These are phyloP conservation scores for Castor canadensis DNA, from an alignment of 2,113 vertebrate species.

Conservation along the genomic window DNA sequence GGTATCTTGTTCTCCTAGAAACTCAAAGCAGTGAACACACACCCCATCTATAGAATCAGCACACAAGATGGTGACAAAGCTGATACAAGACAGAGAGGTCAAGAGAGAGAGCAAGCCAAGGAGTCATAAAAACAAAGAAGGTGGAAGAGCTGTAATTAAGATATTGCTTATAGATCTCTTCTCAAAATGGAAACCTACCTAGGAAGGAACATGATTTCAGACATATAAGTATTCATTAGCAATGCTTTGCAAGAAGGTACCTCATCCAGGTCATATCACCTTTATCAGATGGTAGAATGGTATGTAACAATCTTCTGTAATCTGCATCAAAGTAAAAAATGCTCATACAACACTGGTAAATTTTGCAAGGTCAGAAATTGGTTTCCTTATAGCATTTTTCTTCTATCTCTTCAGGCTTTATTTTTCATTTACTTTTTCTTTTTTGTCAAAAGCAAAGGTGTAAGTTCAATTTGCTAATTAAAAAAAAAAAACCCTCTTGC, in stretches of 20 bases:
- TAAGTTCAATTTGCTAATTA: constrained; percentile 43
- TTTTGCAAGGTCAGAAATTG: constrained; percentile 44
- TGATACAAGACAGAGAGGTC: background rate
- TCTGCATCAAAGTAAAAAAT: background rate
- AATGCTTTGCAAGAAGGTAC: background rate
- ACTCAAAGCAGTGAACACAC: background rate
- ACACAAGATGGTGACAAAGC: background rate
- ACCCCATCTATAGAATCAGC: background rate
- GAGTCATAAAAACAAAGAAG: background rate
- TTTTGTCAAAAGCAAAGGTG: background rate
- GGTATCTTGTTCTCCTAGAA: background rate
- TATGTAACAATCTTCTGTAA: background rate
- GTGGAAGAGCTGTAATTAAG: background rate
- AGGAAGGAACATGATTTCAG: constrained; percentile 40
- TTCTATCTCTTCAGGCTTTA: background rate
- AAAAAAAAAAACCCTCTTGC: too few relatives aligned
- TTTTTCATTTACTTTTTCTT: background rate
- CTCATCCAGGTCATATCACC: background rate
- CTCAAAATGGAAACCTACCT: constrained; percentile 29
- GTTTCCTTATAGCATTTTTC: constrained; percentile 24
- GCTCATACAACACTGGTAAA: background rate
- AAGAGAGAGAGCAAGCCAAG: background rate
- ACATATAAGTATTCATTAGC: background rate
- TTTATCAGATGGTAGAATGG: background rate
- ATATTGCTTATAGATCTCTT: background rate